Evolutionary conservation across 2,113 vertebrate species (phyloP).

Genomic region (Amazona guildingii): DNA sequence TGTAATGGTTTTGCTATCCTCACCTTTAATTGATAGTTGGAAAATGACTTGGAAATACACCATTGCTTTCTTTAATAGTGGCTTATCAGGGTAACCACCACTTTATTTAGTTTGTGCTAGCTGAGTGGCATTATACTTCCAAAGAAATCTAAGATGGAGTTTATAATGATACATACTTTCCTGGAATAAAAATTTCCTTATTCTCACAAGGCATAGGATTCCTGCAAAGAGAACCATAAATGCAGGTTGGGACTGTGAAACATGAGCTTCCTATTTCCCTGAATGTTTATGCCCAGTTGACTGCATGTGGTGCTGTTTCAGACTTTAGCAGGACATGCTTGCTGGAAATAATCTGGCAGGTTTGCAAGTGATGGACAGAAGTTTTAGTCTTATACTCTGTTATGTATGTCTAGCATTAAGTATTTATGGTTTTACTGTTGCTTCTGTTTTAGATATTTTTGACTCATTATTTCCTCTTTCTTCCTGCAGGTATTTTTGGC

Average conservation of each 20-base stretch:
- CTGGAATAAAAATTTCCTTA: neutral
- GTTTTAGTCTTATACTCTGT: neutral
- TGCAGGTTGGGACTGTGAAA: neutral
- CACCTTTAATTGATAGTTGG: neutral
- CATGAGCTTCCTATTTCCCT: neutral
- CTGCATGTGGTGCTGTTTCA: neutral
- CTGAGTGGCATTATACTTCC: neutral
- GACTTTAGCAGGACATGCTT: neutral
- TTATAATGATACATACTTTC: neutral
- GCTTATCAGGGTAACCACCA: neutral
- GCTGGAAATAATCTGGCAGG: neutral
- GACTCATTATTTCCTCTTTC: neutral
- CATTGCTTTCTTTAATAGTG: neutral
- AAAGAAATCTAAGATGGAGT: neutral
- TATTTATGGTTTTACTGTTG: neutral
- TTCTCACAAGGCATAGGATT: neutral
- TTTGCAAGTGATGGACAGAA: neutral
- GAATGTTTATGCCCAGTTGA: neutral
- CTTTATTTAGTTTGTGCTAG: neutral
- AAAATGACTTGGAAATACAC: neutral
- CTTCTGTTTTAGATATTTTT: neutral
- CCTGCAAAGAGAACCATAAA: neutral
- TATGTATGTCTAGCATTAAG: neutral
- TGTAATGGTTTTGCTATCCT: neutral
- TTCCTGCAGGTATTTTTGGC: neutral